Evolutionary conservation across 2,888 invertebrate genomes (phyloP).

Genomic region (Shargacucullia verbasci): DNA sequence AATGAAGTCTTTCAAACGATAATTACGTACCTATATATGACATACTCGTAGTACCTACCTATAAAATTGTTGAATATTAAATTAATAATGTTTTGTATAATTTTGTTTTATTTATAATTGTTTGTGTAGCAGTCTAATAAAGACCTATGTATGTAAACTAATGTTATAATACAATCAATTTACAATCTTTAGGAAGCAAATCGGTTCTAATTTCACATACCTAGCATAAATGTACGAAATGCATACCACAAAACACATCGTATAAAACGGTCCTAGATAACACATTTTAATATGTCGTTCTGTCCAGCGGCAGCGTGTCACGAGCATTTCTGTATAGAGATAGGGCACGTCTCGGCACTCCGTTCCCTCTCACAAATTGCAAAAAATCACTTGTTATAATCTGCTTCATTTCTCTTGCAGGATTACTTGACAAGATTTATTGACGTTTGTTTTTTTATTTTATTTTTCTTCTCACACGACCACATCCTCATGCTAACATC

Average conservation of each 20-base stretch:
- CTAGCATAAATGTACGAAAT: no score
- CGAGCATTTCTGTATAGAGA: constrained; percentile 65
- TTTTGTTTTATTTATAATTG: no score
- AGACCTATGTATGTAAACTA: no score
- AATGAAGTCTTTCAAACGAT: not conserved
- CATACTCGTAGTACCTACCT: no score
- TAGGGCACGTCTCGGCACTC: constrained; percentile 77
- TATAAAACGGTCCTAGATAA: no score
- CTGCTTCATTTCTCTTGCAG: constrained; percentile 62
- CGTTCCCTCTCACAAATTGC: constrained; percentile 60
- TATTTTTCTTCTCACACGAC: constrained; percentile 51
- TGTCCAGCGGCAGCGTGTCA: constrained; percentile 34
- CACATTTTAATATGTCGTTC: constrained; percentile 40
- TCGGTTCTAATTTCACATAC: constrained; percentile 16
- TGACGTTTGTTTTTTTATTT: constrained; percentile 47
- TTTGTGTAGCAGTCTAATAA: no score
- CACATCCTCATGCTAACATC: constrained; percentile 55
- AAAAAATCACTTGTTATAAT: constrained; percentile 63
- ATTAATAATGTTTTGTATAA: no score
- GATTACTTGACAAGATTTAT: constrained; percentile 74
- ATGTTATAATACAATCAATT: no score
- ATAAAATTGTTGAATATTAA: no score
- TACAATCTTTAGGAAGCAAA: not conserved
- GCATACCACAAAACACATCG: no score
- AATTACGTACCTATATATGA: no score